Conservation (phyloP, 2,113 vertebrate species). For the Motacilla alba region DNA sequence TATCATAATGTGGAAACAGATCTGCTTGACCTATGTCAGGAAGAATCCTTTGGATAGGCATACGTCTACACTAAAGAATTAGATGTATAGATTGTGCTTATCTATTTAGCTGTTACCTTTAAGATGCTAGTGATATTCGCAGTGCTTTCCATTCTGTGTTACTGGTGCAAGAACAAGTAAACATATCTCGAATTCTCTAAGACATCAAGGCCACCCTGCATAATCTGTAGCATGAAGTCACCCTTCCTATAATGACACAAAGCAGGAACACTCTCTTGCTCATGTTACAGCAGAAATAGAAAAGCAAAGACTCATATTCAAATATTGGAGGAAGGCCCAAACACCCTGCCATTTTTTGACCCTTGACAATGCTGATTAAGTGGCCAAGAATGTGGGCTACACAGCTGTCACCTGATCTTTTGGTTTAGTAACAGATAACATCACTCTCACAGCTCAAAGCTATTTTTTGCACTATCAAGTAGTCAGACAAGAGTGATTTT, state of each 20-base stretch:
- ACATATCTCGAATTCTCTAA: neutral
- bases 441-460: neutral
- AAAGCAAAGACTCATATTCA: neutral
- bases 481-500: neutral
- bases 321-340: slow-evolving; percentile 14
- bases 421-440: slow-evolving; percentile 16
- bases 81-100: neutral
- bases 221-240: slow-evolving; percentile 36
- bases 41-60: neutral
- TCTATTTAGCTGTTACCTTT: neutral
- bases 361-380: slow-evolving; percentile 34
- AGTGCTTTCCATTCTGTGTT: neutral
- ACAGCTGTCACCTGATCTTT: slow-evolving; percentile 27
- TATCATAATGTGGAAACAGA: neutral
- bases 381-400: neutral
- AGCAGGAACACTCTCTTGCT: neutral
- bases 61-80: neutral
- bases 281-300: slow-evolving; percentile 51
- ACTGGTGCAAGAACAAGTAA: neutral
- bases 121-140: neutral
- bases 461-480: neutral
- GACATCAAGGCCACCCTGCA: neutral
- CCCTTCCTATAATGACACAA: neutral
- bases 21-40: neutral
- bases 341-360: slow-evolving; percentile 11